These are phyloP conservation scores for Lycodopsis pacificus DNA, from an alignment of 2,797 vertebrate genomes.

Conservation along the genomic window DNA sequence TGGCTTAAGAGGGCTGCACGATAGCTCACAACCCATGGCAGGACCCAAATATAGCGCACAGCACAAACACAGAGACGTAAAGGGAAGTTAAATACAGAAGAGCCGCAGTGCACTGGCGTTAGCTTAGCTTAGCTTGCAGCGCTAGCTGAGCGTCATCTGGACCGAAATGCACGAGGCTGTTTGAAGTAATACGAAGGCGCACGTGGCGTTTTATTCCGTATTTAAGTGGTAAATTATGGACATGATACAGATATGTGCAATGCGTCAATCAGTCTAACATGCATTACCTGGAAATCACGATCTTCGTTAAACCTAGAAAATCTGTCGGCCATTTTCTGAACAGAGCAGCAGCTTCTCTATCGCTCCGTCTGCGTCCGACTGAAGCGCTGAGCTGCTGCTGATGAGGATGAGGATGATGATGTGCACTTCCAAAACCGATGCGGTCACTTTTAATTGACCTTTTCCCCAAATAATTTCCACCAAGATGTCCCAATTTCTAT, in stretches of 20 bases:
- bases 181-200: accelerated
- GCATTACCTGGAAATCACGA: constrained; percentile 97
- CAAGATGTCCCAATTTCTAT: neutral
- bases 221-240: too few species aligned
- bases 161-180: constrained; percentile 23
- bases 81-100: constrained; percentile 60
- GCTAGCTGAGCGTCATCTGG: constrained; percentile 44
- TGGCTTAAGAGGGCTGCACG: neutral
- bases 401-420: constrained; percentile 46
- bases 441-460: constrained; percentile 29
- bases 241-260: accelerated
- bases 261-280: neutral
- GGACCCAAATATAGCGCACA: constrained; percentile 8
- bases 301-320: constrained; percentile 99
- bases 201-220: accelerated
- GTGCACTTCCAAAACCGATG: constrained; percentile 25
- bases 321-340: constrained; percentile 98
- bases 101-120: constrained; percentile 71
- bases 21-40: neutral
- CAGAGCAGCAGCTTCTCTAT: constrained; percentile 74
- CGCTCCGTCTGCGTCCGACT: constrained; percentile 53
- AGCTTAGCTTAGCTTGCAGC: constrained; percentile 73
- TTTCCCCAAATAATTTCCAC: constrained; percentile 9
- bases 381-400: constrained; percentile 13
- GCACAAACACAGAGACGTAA: constrained; percentile 17